Percentiles rank a stretch among this genome's conserved stretches.
phyloP scores from a whole-genome alignment of 1,140 invertebrate species.

The Philopotamus ludificatus region DNA sequence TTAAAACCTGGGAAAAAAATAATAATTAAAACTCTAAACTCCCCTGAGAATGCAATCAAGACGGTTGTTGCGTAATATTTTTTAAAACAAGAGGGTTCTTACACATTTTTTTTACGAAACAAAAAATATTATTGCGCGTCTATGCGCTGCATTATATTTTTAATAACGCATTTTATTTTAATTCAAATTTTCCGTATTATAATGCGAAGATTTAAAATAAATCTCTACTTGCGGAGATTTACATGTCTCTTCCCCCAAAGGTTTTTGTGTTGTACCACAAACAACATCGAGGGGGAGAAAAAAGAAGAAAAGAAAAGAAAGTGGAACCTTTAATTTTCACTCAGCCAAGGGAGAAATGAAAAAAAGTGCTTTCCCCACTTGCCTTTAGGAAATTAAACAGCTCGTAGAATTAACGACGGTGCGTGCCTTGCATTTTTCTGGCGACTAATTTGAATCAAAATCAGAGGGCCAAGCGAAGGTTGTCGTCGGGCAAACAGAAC shows the following conservation, averaged over 20 bases:
- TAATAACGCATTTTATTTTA: too few relatives aligned
- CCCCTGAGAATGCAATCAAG: slow-evolving; percentile 32
- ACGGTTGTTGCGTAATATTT: slow-evolving; percentile 34
- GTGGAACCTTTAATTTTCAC: slow-evolving; percentile 40
- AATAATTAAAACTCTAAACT: slow-evolving; percentile 40
- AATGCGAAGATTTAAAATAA: background rate
- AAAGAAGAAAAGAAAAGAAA: slow-evolving; percentile 30
- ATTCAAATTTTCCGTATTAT: too few relatives aligned
- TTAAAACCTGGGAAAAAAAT: slow-evolving; percentile 29
- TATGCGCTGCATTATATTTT: too few relatives aligned
- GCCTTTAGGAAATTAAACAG: slow-evolving; percentile 36
- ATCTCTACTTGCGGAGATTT: slow-evolving; percentile 23
- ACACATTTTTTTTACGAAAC: background rate
- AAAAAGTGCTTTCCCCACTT: slow-evolving; percentile 13
- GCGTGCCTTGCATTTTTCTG: slow-evolving; percentile 37
- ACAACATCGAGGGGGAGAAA: slow-evolving; percentile 11
- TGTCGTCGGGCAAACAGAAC: background rate
- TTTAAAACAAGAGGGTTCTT: slow-evolving; percentile 24
- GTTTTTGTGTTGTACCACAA: slow-evolving; percentile 27
- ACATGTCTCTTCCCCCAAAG: slow-evolving; percentile 25
- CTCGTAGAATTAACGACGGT: slow-evolving; percentile 31
- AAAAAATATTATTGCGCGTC: too few relatives aligned
- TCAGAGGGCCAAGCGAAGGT: slow-evolving; percentile 24
- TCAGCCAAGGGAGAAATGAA: slow-evolving; percentile 23
- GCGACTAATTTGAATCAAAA: slow-evolving; percentile 33